A percentile compares a stretch with the other conserved stretches of the same genome.
phyloP scores from a whole-genome alignment of 2,113 vertebrate species.

The Ifrita kowaldi region DNA sequence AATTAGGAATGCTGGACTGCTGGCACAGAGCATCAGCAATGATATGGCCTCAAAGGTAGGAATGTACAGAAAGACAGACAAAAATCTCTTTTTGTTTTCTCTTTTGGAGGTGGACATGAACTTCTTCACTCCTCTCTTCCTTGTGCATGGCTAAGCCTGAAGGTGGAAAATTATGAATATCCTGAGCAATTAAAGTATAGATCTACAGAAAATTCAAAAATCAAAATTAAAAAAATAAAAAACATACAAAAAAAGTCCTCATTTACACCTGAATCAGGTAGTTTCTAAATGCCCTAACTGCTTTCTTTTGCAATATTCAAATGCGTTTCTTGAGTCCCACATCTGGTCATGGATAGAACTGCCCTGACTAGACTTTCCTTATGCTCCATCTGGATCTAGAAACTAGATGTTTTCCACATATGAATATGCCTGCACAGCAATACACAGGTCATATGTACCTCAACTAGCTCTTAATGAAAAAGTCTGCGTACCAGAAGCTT shows the following conservation, averaged over 20 bases:
- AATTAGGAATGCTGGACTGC: constrained; percentile 65
- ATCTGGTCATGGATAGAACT: background rate
- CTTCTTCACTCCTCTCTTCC: background rate
- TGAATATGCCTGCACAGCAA: background rate
- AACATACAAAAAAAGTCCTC: background rate
- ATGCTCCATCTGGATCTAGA: background rate
- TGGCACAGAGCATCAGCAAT: constrained; percentile 52
- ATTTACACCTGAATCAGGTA: background rate
- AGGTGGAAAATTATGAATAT: background rate
- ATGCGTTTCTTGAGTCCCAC: background rate
- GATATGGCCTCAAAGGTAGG: constrained; percentile 41
- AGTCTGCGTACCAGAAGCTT: background rate
- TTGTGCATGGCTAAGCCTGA: background rate
- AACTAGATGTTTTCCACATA: background rate
- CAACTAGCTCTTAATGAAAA: background rate
- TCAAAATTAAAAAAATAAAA: background rate
- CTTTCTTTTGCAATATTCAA: background rate
- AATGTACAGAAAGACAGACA: constrained; percentile 38
- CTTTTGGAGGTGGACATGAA: background rate
- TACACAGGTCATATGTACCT: background rate
- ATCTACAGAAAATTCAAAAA: background rate
- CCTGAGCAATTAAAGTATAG: background rate
- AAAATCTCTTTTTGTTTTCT: constrained; percentile 3
- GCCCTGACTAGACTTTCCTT: background rate
- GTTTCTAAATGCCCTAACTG: background rate